Percentiles rank a stretch among this genome's conserved stretches.
Evolutionary conservation across 2,113 vertebrate genomes (phyloP).

Genomic region (Aphelocoma coerulescens): DNA sequence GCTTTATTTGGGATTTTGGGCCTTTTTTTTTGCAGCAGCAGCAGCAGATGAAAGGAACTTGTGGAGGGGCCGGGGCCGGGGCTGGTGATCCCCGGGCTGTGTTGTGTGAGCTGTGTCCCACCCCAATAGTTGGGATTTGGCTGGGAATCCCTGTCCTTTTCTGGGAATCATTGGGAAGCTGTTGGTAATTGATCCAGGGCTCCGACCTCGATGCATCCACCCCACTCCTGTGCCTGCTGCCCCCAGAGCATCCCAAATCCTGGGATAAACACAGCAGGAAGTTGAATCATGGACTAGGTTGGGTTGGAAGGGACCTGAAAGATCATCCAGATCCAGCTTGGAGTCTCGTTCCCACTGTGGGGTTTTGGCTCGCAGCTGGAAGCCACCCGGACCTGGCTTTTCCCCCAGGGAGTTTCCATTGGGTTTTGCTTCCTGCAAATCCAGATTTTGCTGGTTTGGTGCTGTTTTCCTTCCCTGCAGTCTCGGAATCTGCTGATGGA

Average conservation of each 20-base stretch:
- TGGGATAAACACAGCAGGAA: background rate
- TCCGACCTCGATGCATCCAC: rapidly evolving
- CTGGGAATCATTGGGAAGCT: background rate
- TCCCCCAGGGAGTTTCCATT: background rate
- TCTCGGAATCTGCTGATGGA: rapidly evolving
- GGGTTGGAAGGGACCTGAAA: background rate
- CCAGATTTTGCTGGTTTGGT: background rate
- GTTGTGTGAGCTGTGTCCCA: rapidly evolving
- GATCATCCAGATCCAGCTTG: background rate
- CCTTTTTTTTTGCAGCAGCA: background rate
- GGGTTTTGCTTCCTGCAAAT: background rate
- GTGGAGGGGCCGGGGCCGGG: background rate
- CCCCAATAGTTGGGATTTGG: background rate
- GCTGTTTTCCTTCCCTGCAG: background rate
- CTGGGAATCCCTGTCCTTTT: background rate
- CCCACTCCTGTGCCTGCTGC: rapidly evolving
- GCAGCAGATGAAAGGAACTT: background rate
- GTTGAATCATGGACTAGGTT: background rate
- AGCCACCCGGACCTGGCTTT: background rate
- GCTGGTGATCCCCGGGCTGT: background rate
- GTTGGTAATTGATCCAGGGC: background rate
- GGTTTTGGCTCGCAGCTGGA: background rate
- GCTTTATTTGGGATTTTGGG: background rate
- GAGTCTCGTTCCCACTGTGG: background rate
- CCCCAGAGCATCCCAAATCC: background rate